These are phyloP conservation scores for Gallinago undulata DNA, from an alignment of 2,113 vertebrate genomes.

Conservation along the genomic window DNA sequence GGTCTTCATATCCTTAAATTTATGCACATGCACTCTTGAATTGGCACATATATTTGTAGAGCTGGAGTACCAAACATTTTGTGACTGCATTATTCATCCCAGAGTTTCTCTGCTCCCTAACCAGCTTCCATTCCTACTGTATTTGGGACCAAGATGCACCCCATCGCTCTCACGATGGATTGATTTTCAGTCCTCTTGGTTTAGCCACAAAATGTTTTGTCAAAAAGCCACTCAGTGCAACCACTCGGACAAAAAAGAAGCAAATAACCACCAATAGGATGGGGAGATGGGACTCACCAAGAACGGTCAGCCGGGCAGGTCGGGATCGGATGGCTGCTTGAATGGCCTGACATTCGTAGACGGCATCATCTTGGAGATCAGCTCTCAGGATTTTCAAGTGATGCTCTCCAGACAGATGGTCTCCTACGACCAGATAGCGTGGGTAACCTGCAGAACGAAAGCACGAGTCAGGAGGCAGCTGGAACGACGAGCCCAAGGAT, in stretches of 20 bases:
- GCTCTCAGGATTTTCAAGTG: constrained; percentile 92
- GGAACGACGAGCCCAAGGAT: fast-evolving
- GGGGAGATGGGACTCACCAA: constrained; percentile 78
- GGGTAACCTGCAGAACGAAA: constrained; percentile 84
- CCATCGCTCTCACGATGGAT: fast-evolving
- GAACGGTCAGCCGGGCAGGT: constrained; percentile 92
- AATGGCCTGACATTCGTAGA: constrained; percentile 97
- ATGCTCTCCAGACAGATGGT: constrained; percentile 92
- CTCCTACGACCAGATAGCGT: constrained; percentile 93
- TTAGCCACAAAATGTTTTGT: not conserved
- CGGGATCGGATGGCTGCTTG: constrained; percentile 93
- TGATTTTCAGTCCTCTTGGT: not conserved
- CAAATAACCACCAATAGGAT: fast-evolving
- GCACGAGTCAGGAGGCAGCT: not conserved
- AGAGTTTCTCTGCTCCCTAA: not conserved
- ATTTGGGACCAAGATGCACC: not conserved
- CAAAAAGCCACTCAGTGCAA: not conserved
- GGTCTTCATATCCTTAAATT: not conserved
- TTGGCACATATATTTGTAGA: not conserved
- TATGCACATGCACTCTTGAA: not conserved
- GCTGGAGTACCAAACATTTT: not conserved
- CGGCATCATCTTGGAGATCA: constrained; percentile 91
- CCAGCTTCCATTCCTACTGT: not conserved
- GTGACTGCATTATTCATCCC: not conserved
- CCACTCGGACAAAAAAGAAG: fast-evolving